Conservation (phyloP, 2,888 invertebrate species). For the Xestia ashworthii region DNA sequence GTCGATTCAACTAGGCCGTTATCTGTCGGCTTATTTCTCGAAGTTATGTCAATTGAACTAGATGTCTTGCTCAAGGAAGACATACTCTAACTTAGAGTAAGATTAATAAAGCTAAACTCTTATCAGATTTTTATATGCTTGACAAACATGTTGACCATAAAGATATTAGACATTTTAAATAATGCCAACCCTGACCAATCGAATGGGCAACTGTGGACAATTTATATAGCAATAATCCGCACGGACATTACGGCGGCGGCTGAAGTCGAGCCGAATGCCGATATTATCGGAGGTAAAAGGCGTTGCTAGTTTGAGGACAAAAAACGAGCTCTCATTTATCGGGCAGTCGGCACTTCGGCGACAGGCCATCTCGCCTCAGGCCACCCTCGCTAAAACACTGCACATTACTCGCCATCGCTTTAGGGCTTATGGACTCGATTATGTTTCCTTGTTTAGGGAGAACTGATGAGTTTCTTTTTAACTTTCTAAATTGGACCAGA, state of each 20-base stretch:
- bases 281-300: conserved; percentile 88
- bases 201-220: conserved; percentile 89
- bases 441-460: conserved; percentile 59
- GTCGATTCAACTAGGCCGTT: neutral
- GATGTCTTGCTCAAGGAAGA: neutral
- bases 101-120: neutral
- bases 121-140: neutral
- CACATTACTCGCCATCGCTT: conserved; percentile 68
- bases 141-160: neutral
- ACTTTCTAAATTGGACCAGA: conserved; percentile 26
- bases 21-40: neutral
- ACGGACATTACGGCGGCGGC: conserved; percentile 83
- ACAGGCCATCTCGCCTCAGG: conserved; percentile 76
- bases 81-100: neutral
- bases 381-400: conserved; percentile 65
- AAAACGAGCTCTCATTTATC: conserved; percentile 90
- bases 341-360: conserved; percentile 83
- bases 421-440: conserved; percentile 64
- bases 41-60: neutral
- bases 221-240: conserved; percentile 90
- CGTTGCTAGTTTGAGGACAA: conserved; percentile 87
- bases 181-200: conserved; percentile 82
- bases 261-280: conserved; percentile 76
- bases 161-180: neutral
- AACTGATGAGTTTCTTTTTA: conserved; percentile 62